Base-by-base conservation (phyloP, 1,140 invertebrate species). In the Melitaea cinxia region DNA sequence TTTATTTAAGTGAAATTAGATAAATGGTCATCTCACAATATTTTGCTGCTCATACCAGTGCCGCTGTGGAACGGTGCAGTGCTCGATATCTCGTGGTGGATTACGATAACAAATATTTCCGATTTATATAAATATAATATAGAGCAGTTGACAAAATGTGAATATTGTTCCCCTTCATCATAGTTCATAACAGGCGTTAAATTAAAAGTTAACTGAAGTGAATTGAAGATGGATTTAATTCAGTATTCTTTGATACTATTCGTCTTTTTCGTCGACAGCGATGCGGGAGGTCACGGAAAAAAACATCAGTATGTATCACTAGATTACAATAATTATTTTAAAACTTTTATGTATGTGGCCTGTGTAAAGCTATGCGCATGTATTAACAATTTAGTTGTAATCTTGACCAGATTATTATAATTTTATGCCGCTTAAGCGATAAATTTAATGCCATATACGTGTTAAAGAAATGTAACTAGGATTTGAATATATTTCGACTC, bases 1-100 rank as follows among this genome's bases (percentile, higher is more conserved):
- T 88, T 88, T 88, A 88, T 88, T 90, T 88, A 88, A 90, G 88
- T 82, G 85, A 90, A 90, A 88, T 88, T 80, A 78, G 81, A 85
- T 88, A 90, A 88, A 90, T 88, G 85, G 84, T 82, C 80, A 88
- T 83, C 83, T 83, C 82, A 73, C 70, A 70, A 80, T 82, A 76
- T 82, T 78, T 68, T 70, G 69, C 76, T 78, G 73, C 78, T 86
- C 85, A 87, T 85, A 80, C 75, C 66, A 68, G 68, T 61, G 62
- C 60, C 57, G 79, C 21, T 23, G 21, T 58, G 72, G 68, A 59
- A 64, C 68, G 58, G 64, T 65, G 54, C 71, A 65, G 77, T 72
- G 66, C 74, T 64, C 23, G 42, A 42, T 7, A 17, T 42, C 4
- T 47, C 15, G 56, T 49, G 42, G 26, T 59, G 45, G 50, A 33